Percentiles rank a stretch among this genome's conserved stretches.
Conservation (phyloP, 2,888 invertebrate species). For the Eutolmus rufibarbis region DNA sequence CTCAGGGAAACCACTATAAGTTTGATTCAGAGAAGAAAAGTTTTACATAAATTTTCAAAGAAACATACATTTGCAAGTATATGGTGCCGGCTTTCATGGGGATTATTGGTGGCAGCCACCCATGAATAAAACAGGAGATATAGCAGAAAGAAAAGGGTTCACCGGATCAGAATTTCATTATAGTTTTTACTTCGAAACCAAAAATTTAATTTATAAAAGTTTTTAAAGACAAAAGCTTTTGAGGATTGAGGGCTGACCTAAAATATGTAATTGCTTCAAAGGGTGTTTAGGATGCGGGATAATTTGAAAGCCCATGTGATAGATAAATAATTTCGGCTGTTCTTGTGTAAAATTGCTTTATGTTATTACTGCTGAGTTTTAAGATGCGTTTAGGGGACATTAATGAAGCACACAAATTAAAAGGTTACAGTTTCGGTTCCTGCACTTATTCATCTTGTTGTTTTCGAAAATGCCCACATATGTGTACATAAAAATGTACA, state of each 20-base stretch:
- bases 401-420: no score
- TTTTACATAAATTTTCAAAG: constrained; percentile 21
- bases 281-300: background rate
- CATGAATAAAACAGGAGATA: constrained; percentile 27
- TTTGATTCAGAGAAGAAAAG: background rate
- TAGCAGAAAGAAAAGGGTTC: constrained; percentile 13
- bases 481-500: background rate
- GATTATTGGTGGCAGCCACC: background rate
- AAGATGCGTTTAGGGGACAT: background rate
- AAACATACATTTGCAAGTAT: no score
- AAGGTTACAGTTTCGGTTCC: no score
- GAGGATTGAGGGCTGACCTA: background rate
- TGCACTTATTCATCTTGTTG: no score
- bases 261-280: constrained; percentile 1
- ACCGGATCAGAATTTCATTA: constrained; percentile 24
- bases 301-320: background rate
- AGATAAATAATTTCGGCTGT: background rate
- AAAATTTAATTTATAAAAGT: constrained; percentile 12
- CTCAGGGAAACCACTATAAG: background rate
- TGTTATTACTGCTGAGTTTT: background rate
- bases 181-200: constrained; percentile 2
- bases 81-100: background rate
- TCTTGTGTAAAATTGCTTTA: background rate
- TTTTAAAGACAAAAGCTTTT: constrained; percentile 2
- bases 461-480: no score